Conservation (phyloP, 1,140 invertebrate species). For the Heliconius congener region DNA sequence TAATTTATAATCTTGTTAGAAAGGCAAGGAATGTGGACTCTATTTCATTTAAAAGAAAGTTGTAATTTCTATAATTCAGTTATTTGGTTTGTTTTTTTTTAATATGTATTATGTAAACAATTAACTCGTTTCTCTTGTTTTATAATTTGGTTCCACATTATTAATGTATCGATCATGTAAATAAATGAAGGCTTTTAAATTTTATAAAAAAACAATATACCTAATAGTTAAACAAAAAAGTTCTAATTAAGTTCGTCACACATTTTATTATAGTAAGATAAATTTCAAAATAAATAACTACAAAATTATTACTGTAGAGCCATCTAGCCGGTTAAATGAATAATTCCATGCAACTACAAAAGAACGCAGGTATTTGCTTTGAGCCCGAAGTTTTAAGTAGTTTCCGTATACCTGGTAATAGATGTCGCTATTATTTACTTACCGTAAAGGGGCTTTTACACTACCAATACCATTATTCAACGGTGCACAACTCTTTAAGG, state of each 20-base stretch:
- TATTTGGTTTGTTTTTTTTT: background rate
- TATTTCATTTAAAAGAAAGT: background rate
- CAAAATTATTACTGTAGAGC: background rate
- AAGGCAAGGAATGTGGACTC: conserved; percentile 13
- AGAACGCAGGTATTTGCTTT: background rate
- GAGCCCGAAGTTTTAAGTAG: background rate
- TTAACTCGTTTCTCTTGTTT: background rate
- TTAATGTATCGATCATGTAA: background rate
- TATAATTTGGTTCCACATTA: background rate
- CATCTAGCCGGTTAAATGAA: background rate
- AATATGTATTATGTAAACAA: too few relatives aligned
- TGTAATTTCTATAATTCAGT: background rate
- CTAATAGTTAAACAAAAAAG: background rate
- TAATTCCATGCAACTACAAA: background rate
- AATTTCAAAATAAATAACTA: background rate
- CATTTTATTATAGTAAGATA: too few relatives aligned
- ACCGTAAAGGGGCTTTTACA: background rate
- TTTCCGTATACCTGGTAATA: background rate
- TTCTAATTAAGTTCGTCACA: background rate
- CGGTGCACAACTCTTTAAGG: too few relatives aligned
- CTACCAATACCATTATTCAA: background rate
- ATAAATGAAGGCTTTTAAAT: background rate
- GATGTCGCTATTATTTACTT: background rate
- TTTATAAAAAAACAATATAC: background rate
- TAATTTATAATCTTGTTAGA: conserved; percentile 62